Evolutionary conservation across 2,113 vertebrate species (phyloP), one percentile per base, ranked within the genome.

Genomic region (Amia ocellicauda): DNA sequence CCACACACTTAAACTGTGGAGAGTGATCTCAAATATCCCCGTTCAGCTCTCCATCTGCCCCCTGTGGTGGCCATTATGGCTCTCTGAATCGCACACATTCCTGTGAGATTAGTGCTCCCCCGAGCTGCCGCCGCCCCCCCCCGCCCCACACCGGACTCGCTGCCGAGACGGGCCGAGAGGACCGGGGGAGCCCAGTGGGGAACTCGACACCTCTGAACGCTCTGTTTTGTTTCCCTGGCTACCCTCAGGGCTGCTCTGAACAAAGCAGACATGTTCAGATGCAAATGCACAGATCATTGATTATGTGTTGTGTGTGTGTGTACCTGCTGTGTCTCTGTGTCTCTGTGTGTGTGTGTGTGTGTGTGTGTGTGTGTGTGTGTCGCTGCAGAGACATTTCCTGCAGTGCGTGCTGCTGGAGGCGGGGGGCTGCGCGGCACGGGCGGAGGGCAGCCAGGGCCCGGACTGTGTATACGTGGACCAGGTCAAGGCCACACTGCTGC

Each of bases 401-500:
- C 81, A 97, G 74, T 96, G 94, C 81, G 93, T 95, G 24, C 79
- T 99, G 69, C 78, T 99, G 58, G 94, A 98, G 78, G 92, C 93
- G 1, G 94, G 92, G 7, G 93, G 96, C 1, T 94, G 94, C 60
- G 80, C 94, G 0, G 91, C 92, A 5, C 85, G 82, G 59, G 90
- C 91, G 23, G 11, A 82, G 66, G 93, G 89, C 43, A 88, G 89
- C 70, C 91, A 93, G 4, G 94, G 94, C 52, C 97, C 97, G 0
- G 95, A 99, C 45, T 96, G 88, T 40, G 84, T 98, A 23, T 99
- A 98, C 1, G 91, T 99, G 7, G 95, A 98, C 74, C 96, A 98
- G 74, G 91, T 91, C 54, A 97, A 93, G 80, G 88, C 93, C 55
- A 92, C 93, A 1, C 84, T 99, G 29, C 86, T 94, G 50, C 94